A percentile compares a stretch with the other conserved stretches of the same genome.
phyloP scores from a whole-genome alignment of 2,797 vertebrate species.

The Stomatorhinus walkeri region DNA sequence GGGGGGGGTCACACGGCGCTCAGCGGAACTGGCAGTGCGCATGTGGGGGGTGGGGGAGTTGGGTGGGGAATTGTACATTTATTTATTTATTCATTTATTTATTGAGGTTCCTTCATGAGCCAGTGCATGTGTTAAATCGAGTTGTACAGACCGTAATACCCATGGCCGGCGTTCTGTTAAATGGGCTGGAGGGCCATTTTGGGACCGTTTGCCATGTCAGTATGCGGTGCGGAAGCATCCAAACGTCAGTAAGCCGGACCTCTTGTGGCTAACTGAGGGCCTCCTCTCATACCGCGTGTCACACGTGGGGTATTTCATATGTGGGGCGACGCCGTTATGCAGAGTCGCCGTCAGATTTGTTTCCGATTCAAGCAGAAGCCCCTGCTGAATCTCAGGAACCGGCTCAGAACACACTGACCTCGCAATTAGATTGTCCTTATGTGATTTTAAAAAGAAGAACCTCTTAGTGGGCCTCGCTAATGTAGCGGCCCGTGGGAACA shows the following conservation, averaged over 20 bases:
- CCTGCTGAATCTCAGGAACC: background rate
- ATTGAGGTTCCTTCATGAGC: background rate
- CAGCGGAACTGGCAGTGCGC: background rate
- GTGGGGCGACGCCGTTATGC: background rate
- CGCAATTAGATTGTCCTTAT: background rate
- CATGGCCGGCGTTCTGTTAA: background rate
- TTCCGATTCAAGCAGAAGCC: background rate
- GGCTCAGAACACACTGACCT: background rate
- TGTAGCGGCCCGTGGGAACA: background rate
- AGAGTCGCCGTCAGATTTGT: background rate
- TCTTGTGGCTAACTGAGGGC: background rate
- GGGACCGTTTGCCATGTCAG: background rate
- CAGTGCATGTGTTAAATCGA: background rate
- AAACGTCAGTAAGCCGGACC: background rate
- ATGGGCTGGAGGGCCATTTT: background rate
- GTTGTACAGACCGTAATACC: background rate
- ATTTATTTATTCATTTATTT: constrained; percentile 9
- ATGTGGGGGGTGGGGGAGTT: background rate
- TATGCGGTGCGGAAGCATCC: background rate
- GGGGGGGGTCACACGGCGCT: background rate
- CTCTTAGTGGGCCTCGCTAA: background rate
- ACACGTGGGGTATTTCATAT: background rate
- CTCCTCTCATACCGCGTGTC: background rate
- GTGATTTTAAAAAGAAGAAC: background rate
- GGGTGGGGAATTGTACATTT: background rate